Conservation (phyloP, 2,797 vertebrate genomes). For the Tenualosa thibaudeaui region DNA sequence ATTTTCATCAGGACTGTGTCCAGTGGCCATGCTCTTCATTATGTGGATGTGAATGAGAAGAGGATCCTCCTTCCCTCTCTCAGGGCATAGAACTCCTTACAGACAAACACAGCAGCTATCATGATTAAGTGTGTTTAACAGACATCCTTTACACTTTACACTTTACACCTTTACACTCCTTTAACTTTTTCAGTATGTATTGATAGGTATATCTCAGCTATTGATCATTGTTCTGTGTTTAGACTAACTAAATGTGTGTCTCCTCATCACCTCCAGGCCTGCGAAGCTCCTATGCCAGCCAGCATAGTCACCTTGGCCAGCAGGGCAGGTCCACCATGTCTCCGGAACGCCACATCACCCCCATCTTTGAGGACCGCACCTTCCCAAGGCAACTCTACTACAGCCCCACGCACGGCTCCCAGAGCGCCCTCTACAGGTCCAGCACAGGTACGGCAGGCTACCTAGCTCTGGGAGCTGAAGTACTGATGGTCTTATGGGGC, state of each 20-base stretch:
- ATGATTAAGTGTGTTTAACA: not conserved
- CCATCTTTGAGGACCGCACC: conserved; percentile 90
- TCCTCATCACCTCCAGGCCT: conserved; percentile 75
- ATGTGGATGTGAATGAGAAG: too few species aligned
- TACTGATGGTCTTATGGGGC: not conserved
- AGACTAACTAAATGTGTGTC: not conserved
- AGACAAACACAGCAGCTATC: too few species aligned
- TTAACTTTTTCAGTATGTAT: not conserved
- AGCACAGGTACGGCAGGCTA: conserved; percentile 73
- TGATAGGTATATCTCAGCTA: not conserved
- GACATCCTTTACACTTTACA: not conserved
- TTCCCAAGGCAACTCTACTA: conserved; percentile 93
- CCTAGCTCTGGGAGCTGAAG: not conserved
- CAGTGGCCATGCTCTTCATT: too few species aligned
- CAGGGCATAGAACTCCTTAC: too few species aligned
- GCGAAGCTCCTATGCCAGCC: conserved; percentile 90
- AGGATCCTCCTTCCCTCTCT: too few species aligned
- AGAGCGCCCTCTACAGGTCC: conserved; percentile 81
- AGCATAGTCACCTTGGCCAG: conserved; percentile 86
- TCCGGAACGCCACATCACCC: conserved; percentile 90
- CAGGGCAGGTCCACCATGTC: conserved; percentile 84
- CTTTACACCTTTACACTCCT: too few species aligned
- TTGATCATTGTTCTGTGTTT: not conserved
- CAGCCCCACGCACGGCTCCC: conserved; percentile 83
- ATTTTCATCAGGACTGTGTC: too few species aligned